Base-by-base conservation (phyloP, 2,797 vertebrate species). In the Eupleurogrammus muticus region DNA sequence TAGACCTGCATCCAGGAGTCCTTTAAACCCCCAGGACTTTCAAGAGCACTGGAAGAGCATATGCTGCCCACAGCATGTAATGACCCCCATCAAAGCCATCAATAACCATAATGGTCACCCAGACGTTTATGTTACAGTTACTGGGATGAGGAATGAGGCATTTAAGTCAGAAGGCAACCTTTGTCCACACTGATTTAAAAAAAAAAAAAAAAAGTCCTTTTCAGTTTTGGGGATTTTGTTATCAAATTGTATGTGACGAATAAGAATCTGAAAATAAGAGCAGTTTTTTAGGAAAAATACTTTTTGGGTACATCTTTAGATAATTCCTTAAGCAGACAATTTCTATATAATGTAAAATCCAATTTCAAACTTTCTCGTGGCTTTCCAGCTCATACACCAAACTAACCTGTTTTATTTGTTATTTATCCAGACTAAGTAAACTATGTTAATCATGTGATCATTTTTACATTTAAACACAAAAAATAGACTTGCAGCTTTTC, bases 91-190 rank as follows among this genome's bases (percentile, higher is more conserved):
- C 90, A 87, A 80, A 81, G 77, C 85, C 90, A 94, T 94, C 92
- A 93, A 93, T 94, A 94, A 94, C 90, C 76, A 62, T 93, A 92
- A 93, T 93, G 90, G 88, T 88, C 79, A 87, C 73, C 68, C 58
- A 81, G 93, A 92, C 89, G 79, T 92, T 90, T 88, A 92, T 88
- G 89, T 87, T 92, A 88, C 87, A 91, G 84, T 88, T 88, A 87
- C 79, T 50, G 80, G 77, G 63, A 88, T 91, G 91, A 93, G 50
- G 76, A 86, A 93, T 90, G 86, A 87, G 78, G 79, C 77, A 55
- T 82, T 85, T 73, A 81, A 82, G 73, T 81, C 40, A 60, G 71
- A 79, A 80, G 86, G 86, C 87, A 87, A 81, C 81, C 82, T 88
- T 78, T 84, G 77, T 82, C 78, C 76, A 79, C 80, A 77, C 54